Evolutionary conservation across 2,888 invertebrate genomes (phyloP).

Genomic region (Cactoblastis cactorum): DNA sequence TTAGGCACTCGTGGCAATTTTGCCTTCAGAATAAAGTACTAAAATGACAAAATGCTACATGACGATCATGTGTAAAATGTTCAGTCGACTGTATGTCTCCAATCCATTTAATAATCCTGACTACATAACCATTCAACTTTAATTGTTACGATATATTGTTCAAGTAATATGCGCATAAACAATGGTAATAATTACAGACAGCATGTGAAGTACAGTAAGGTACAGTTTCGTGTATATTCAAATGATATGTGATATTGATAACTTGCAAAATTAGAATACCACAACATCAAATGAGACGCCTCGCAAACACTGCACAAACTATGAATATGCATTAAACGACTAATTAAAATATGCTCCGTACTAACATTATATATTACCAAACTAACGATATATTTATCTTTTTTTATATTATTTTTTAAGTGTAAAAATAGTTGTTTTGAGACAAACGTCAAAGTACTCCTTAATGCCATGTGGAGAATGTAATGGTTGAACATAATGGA

Average conservation of each 20-base stretch:
- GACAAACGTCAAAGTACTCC: constrained; percentile 57
- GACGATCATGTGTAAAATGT: constrained; percentile 3
- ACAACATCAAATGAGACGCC: constrained; percentile 40
- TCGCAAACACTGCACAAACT: constrained; percentile 58
- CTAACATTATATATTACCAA: constrained; percentile 67
- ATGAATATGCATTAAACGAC: constrained; percentile 72
- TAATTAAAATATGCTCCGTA: constrained; percentile 72
- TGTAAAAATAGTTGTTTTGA: constrained; percentile 74
- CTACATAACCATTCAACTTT: constrained; percentile 3
- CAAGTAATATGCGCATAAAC: constrained; percentile 28
- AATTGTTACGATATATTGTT: background rate
- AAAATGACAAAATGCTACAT: constrained; percentile 8
- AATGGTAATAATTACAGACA: constrained; percentile 19
- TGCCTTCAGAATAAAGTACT: constrained; percentile 21
- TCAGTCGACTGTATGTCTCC: constrained; percentile 33
- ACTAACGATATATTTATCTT: constrained; percentile 69
- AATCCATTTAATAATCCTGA: constrained; percentile 31
- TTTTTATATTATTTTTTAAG: constrained; percentile 47
- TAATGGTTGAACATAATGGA: constrained; percentile 9
- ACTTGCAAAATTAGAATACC: constrained; percentile 49
- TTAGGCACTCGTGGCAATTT: constrained; percentile 37
- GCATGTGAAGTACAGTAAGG: constrained; percentile 18
- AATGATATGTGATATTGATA: constrained; percentile 51
- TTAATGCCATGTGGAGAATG: constrained; percentile 6
- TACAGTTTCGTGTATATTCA: constrained; percentile 27